Evolutionary conservation across 2,888 invertebrate genomes (phyloP), one percentile per base, ranked within the genome.

Genomic region (Choreutis nemorana): DNA sequence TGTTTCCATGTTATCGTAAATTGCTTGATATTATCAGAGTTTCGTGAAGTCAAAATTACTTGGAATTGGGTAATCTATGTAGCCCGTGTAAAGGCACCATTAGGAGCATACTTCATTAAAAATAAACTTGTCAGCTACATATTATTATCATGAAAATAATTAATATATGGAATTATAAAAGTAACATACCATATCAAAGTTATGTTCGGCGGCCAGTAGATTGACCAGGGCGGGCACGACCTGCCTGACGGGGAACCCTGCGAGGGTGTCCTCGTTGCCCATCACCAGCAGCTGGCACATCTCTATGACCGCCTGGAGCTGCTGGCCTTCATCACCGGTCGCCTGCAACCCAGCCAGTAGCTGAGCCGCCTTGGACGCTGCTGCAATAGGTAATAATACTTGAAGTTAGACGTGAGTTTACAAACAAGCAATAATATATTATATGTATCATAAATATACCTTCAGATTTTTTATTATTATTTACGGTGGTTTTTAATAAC

Each of bases 271-370:
- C 72, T 98, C 98, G 63, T 98, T 98, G 43, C 97, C 97, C 97
- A 98, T 98, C 18, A 98, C 97, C 31, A 98, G 82, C 68, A 98
- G 87, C 80, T 98, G 97, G 64, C 97, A 97, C 96, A 98, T 96
- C 78, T 97, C 97, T 38, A 97, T 96, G 20, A 95, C 96, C 1
- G 97, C 94, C 61, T 97, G 95, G 37, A 98, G 75, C 67, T 98
- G 97, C 55, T 95, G 94, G 5, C 94, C 94, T 59, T 97, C 97
- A 62, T 98, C 97, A 3, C 92, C 93, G 12, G 89, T 89, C 2
- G 97, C 92, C 64, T 97, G 96, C 39, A 98, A 80, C 1, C 95
- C 96, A 43, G 92, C 90, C 24, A 97, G 71, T 26, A 97, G 77
- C 56, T 97, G 95, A 53, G 96, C 95, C 1, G 96, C 97, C 81